A percentile compares a stretch with the other conserved stretches of the same genome.
These are phyloP conservation scores for Malaclemys terrapin DNA, from an alignment of 2,113 vertebrate genomes.

Conservation along the genomic window DNA sequence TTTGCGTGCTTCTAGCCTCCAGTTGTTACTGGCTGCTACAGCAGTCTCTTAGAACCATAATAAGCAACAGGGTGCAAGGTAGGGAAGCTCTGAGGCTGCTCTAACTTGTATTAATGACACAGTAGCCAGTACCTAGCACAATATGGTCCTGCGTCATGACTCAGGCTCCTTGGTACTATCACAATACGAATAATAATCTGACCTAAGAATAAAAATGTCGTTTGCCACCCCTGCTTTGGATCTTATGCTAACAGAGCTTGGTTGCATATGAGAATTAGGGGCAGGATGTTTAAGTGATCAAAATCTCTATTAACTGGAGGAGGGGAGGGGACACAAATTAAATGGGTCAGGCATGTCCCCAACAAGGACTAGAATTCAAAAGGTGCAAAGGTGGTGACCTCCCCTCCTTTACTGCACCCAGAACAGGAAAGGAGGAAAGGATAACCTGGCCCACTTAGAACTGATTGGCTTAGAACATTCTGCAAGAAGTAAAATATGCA, in stretches of 20 bases:
- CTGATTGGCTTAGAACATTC: neutral
- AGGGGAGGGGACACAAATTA: neutral
- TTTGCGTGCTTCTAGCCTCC: neutral
- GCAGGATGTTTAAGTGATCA: neutral
- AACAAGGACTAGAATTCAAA: accelerated
- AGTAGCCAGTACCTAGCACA: neutral
- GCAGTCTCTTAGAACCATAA: neutral
- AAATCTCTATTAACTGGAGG: neutral
- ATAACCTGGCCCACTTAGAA: neutral
- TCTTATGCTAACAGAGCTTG: neutral
- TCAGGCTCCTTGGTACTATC: neutral
- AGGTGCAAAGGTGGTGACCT: neutral
- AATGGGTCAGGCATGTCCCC: neutral
- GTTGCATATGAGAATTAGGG: neutral
- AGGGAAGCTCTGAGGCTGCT: neutral
- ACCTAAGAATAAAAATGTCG: neutral
- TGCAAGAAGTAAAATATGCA: neutral
- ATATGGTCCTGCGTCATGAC: neutral
- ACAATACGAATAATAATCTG: neutral
- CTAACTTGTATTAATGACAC: neutral
- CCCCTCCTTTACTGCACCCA: neutral
- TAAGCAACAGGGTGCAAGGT: neutral
- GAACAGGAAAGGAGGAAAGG: neutral
- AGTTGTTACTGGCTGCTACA: neutral
- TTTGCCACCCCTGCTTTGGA: neutral